A percentile compares a stretch with the other conserved stretches of the same genome.
Evolutionary conservation across 1,140 invertebrate genomes (phyloP).

Genomic region (Papilio polytes): DNA sequence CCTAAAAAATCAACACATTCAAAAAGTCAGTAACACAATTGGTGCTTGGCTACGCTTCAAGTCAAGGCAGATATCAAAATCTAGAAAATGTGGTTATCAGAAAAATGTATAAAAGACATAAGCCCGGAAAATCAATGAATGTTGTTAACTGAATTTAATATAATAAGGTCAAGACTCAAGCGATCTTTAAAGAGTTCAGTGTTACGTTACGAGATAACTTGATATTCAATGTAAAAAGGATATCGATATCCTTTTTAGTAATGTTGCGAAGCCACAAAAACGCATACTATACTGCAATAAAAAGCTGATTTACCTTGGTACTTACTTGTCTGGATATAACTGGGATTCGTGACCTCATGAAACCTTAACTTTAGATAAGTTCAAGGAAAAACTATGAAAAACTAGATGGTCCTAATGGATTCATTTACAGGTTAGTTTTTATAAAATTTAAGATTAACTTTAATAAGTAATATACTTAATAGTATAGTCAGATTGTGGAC

Average conservation of each 20-base stretch:
- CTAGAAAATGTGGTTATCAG: neutral
- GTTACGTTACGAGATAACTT: slow-evolving; percentile 12
- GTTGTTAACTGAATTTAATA: neutral
- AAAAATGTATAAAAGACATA: neutral
- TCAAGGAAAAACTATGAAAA: neutral
- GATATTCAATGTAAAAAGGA: slow-evolving; percentile 26
- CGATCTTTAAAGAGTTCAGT: slow-evolving; percentile 24
- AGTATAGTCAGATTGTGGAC: no score
- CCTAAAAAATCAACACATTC: no score
- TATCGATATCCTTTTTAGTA: slow-evolving; percentile 16
- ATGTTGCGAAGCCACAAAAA: neutral
- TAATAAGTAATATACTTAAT: no score
- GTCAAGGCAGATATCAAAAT: neutral
- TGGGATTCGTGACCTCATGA: neutral
- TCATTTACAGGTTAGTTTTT: no score
- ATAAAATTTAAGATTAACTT: no score
- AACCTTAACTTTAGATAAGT: slow-evolving; percentile 18
- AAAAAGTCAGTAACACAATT: no score
- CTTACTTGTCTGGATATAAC: neutral
- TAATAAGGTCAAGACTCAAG: slow-evolving; percentile 4
- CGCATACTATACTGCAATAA: neutral
- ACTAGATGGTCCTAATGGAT: neutral
- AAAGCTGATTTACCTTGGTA: slow-evolving; percentile 8
- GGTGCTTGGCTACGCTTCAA: no score
- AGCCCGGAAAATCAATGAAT: neutral